Evolutionary conservation across 2,888 invertebrate species (phyloP).

Genomic region (Aricia artaxerxes): DNA sequence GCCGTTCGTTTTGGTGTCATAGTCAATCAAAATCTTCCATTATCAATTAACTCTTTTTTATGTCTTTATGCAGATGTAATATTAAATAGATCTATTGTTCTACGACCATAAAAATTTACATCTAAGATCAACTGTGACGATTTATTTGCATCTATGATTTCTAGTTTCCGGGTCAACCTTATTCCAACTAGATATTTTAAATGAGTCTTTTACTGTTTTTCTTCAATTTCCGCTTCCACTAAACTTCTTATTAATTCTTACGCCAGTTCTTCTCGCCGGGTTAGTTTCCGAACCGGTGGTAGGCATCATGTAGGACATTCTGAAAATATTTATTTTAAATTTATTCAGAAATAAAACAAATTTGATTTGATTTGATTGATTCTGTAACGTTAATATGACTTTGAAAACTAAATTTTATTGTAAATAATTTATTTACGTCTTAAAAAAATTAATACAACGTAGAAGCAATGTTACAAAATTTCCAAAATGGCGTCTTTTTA

Average conservation of each 20-base stretch:
- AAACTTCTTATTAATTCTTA: background rate
- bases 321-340: no score
- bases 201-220: background rate
- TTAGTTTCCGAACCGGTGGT: no score
- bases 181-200: background rate
- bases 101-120: background rate
- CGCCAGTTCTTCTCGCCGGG: no score
- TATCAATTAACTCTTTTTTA: background rate
- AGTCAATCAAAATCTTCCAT: background rate
- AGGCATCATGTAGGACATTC: no score
- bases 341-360: no score
- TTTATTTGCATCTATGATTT: background rate
- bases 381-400: no score
- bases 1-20: background rate
- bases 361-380: no score
- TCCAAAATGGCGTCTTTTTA: background rate
- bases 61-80: background rate
- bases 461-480: background rate
- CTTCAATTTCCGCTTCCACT: background rate
- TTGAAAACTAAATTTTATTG: background rate
- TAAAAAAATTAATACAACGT: no score
- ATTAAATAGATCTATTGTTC: conserved; percentile 1
- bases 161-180: no score
- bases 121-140: background rate
- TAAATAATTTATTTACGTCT: background rate